Evolutionary conservation across 1,140 invertebrate species (phyloP).

Genomic region (Euschistus heros): DNA sequence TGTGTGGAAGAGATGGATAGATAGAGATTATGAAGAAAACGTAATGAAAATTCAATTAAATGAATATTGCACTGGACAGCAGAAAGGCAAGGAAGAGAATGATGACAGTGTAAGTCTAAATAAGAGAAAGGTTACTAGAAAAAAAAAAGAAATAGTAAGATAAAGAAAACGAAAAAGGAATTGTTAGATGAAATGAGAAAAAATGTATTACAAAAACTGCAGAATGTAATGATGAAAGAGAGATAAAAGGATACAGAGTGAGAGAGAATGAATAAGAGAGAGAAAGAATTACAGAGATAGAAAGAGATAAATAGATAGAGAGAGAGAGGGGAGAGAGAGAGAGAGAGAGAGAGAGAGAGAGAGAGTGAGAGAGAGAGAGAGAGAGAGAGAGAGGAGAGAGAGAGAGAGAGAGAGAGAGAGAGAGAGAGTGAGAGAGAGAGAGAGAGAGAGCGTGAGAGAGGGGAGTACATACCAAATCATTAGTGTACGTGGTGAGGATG

Average conservation of each 20-base stretch:
- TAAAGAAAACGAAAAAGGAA: too few species aligned
- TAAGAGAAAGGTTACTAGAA: too few species aligned
- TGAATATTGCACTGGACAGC: too few species aligned
- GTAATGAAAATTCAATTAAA: too few species aligned
- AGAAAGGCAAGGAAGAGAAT: too few species aligned
- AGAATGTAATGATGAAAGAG: neutral
- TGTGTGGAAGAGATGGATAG: too few species aligned
- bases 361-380: slow-evolving; percentile 2
- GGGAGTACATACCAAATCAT: too few species aligned
- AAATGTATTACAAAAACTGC: neutral
- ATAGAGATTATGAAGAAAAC: too few species aligned
- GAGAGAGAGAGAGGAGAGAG: slow-evolving; percentile 8
- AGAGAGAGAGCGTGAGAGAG: neutral
- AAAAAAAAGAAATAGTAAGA: too few species aligned
- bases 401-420: slow-evolving; percentile 13
- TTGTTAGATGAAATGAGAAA: neutral
- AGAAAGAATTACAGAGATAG: neutral
- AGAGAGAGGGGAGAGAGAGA: neutral
- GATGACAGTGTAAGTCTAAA: too few species aligned
- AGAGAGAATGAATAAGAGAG: slow-evolving; percentile 2
- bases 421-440: slow-evolving; percentile 2
- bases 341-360: neutral
- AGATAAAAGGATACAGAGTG: neutral
- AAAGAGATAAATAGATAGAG: too few species aligned
- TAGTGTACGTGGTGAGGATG: too few species aligned